Percentiles rank a stretch among this genome's conserved stretches.
phyloP scores from a whole-genome alignment of 2,113 vertebrate genomes.

The Hydrochoerus hydrochaeris region DNA sequence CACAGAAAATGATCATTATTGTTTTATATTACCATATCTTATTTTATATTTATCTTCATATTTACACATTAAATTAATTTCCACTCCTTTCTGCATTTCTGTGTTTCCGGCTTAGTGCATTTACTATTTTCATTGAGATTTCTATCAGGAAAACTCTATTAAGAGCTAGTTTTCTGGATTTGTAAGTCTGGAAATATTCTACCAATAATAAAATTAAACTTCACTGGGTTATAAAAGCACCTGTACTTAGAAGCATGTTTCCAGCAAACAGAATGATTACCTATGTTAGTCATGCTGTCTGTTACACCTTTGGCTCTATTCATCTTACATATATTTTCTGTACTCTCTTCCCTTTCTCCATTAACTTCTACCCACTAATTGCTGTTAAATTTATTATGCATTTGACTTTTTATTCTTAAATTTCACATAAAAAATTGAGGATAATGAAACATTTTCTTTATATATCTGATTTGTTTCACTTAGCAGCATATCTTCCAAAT shows the following conservation, averaged over 20 bases:
- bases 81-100: neutral
- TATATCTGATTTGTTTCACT: neutral
- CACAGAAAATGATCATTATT: neutral
- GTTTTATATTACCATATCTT: neutral
- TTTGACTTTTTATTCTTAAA: neutral
- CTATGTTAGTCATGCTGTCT: neutral
- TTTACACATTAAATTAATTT: neutral
- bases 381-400: too few species aligned
- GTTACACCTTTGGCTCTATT: neutral
- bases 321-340: too few species aligned
- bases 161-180: neutral
- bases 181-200: neutral
- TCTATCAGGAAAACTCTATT: neutral
- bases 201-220: neutral
- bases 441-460: neutral
- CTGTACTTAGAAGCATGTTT: neutral
- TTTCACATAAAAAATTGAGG: neutral
- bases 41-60: neutral
- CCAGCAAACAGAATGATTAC: neutral
- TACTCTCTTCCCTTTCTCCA: neutral
- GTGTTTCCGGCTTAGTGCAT: neutral
- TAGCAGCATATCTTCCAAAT: neutral
- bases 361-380: fast-evolving
- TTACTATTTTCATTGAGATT: neutral
- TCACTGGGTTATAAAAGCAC: neutral